These are phyloP conservation scores for Salvelinus namaycush DNA, from an alignment of 2,113 vertebrate genomes.

Conservation along the genomic window DNA sequence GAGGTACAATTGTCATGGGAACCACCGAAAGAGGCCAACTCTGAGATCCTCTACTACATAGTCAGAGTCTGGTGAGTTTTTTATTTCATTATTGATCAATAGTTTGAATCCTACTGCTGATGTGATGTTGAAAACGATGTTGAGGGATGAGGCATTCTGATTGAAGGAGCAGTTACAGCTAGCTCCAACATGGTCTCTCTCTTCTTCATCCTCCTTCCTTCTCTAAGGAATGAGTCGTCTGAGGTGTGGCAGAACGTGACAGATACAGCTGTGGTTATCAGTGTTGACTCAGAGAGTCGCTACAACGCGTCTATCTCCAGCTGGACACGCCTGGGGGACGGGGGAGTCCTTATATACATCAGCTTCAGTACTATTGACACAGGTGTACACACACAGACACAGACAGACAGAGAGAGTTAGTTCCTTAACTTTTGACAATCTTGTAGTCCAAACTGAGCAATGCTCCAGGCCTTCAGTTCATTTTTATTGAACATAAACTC, in stretches of 20 bases:
- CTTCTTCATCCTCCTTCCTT: not conserved
- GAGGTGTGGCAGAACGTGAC: conserved; percentile 76
- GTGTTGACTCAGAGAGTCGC: conserved; percentile 80
- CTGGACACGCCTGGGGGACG: conserved; percentile 88
- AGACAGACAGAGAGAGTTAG: not conserved
- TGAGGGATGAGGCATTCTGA: too few relatives aligned
- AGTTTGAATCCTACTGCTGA: too few relatives aligned
- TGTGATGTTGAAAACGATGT: too few relatives aligned
- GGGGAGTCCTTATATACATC: conserved; percentile 79
- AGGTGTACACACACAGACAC: conserved; percentile 71
- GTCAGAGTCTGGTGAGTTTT: conserved; percentile 91
- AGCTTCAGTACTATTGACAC: conserved; percentile 83
- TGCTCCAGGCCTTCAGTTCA: not conserved
- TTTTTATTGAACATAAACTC: too few relatives aligned
- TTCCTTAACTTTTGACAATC: not conserved
- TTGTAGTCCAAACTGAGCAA: not conserved
- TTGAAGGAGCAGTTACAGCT: not conserved
- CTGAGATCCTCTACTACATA: conserved; percentile 91
- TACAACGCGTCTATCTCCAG: conserved; percentile 87
- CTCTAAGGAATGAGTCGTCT: conserved; percentile 78
- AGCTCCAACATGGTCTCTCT: not conserved
- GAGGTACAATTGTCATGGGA: conserved; percentile 91
- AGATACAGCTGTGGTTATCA: conserved; percentile 78
- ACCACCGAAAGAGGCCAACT: conserved; percentile 87
- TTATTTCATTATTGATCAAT: conserved; percentile 16